Base-by-base conservation (phyloP, 2,113 vertebrate species). In the Tachycineta bicolor region DNA sequence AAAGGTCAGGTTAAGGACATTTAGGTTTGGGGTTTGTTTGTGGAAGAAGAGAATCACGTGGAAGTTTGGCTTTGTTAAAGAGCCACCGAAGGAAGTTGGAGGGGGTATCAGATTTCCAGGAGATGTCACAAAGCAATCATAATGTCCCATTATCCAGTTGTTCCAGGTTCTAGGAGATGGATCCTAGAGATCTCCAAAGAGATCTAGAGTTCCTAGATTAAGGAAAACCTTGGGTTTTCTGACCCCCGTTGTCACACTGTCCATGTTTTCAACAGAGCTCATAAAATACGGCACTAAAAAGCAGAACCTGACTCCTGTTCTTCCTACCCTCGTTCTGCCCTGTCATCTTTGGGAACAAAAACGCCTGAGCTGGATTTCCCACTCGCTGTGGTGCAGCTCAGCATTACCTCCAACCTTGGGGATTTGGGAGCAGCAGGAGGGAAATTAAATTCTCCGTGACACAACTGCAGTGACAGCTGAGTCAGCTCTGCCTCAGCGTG, bases 381-480 rank as follows among this genome's bases (percentile, higher is more conserved):
- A 39, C 78, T 74, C 17, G 2, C 67, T 74, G 63, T 43, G 73
- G 53, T 60, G 69, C 76, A 74, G 68, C 87, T 83, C 88, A 94
- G 70, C 15, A 3, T 68, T 26, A 2, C 76, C 75, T 94, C 93
- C 88, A 94, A 0, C 12, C 2, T 90, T 44, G 75, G 90, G 89
- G 86, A 89, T 90, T 94, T 79, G 55, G 81, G 95, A 97, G 94
- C 94, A 96, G 94, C 90, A 80, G 83, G 84, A 96, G 95, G 92
- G 87, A 96, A 95, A 96, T 96, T 67, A 94, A 87, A 92, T 83
- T 95, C 91, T 96, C 94, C 33, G 5, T 95, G 94, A 89, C 87
- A 90, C 81, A 94, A 89, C 52, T 18, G 23, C 87, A 88, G 18
- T 97, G 97, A 83, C 34, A 93, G 97, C 97, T 98, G 98, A 98